Percentiles rank a stretch among this genome's conserved stretches.
Evolutionary conservation across 2,797 vertebrate genomes (phyloP).

Genomic region (Gallinago stenura): DNA sequence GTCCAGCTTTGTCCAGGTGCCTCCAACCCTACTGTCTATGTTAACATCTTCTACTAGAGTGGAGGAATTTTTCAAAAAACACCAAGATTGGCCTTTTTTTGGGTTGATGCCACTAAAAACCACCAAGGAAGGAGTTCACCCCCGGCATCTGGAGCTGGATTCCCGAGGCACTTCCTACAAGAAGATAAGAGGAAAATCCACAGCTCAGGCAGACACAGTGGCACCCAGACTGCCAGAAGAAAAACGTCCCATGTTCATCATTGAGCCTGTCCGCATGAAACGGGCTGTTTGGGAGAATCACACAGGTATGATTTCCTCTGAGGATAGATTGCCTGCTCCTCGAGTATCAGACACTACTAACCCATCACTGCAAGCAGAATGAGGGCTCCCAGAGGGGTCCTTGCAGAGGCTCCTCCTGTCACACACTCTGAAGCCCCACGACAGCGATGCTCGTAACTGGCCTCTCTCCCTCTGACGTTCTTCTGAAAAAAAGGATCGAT

Average conservation of each 20-base stretch:
- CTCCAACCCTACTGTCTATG: background rate
- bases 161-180: background rate
- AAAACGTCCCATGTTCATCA: background rate
- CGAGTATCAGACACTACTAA: background rate
- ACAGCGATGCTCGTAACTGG: fast-evolving
- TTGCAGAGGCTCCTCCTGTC: background rate
- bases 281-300: background rate
- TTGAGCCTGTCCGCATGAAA: background rate
- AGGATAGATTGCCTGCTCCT: background rate
- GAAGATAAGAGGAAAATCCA: background rate
- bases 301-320: background rate
- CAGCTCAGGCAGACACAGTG: background rate
- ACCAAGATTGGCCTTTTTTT: background rate
- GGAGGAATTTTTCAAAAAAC: background rate
- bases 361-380: fast-evolving
- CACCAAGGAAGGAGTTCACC: background rate
- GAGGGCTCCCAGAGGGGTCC: background rate
- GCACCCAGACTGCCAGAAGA: background rate
- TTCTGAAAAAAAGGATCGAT: background rate
- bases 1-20: background rate
- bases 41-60: background rate
- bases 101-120: background rate
- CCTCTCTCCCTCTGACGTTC: background rate
- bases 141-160: background rate
- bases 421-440: background rate